Evolutionary conservation across 2,888 invertebrate genomes (phyloP), one percentile per base, ranked within the genome.

Genomic region (Apodemia mormo): DNA sequence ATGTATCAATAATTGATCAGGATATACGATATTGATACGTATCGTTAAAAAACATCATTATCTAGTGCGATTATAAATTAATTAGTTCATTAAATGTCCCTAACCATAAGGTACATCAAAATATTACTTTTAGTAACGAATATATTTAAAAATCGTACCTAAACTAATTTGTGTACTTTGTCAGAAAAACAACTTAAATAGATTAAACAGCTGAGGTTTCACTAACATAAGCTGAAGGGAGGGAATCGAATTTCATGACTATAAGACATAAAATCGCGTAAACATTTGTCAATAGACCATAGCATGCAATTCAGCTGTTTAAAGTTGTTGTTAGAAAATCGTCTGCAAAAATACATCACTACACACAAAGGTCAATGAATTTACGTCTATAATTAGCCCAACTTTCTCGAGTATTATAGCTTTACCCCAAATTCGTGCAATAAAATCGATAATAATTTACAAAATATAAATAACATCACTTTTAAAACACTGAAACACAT

Each of bases 351-450:
- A 78, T 76, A 75, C 82, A 82, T 82, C 78, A 58, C 80, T 80
- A 75, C 78, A 75, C 78, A 73, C 78, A 67, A 83, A 82, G 90
- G 89, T 90, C 88, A 88, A 83, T 79, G 89, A 75, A 85, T 89
- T 85, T 81, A 72, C 67, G 61, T 75, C 77, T 77, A 77, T 75
- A 75, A 75, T 74, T 77, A 75, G 69, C 72, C 52, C 22, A 33
- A 58, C 65, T 71, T 67, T 69, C 70, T 71, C 72, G 8, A 7
- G 61, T 33, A 37, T 61, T 61, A 61, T 14, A 33, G 61, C 61
- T 61, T 61, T 61, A 61, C 37, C 33, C 14, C 14, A 61, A 61
- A 61, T 61, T 37, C 61, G 33, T 33, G 33, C 2, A 33, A 61
- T 37, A 61, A 58, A 61, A 61, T 61, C 61, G 37, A 64, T 64